Evolutionary conservation across 2,888 invertebrate genomes (phyloP).

Genomic region (Cetonia aurata): DNA sequence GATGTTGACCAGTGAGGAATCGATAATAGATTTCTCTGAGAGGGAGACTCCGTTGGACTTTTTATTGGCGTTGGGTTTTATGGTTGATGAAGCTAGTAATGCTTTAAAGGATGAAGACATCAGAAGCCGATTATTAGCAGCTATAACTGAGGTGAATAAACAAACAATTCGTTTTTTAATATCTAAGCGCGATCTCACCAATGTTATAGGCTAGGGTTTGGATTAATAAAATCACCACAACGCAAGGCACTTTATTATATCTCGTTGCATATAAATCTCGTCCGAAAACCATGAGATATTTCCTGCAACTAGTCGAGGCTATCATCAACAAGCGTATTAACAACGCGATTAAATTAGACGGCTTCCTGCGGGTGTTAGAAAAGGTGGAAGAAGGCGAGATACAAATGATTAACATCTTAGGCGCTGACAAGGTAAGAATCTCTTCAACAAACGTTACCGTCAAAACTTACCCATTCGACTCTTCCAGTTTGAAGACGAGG

Average conservation of each 20-base stretch:
- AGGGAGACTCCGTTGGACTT: conserved; percentile 56
- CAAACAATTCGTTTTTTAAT: too few species aligned
- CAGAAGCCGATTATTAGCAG: conserved; percentile 55
- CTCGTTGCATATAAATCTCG: conserved; percentile 56
- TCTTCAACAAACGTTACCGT: not conserved
- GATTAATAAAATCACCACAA: conserved; percentile 56
- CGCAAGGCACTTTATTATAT: conserved; percentile 57
- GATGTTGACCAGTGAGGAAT: conserved; percentile 50
- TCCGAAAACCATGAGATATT: conserved; percentile 58
- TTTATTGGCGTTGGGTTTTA: conserved; percentile 57
- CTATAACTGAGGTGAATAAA: conserved; percentile 55
- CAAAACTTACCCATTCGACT: not conserved
- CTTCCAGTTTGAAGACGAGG: conserved; percentile 55
- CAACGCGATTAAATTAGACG: conserved; percentile 58
- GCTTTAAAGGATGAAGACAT: conserved; percentile 58
- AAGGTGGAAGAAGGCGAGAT: conserved; percentile 57
- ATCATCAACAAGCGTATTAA: conserved; percentile 58
- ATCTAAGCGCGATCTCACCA: too few species aligned
- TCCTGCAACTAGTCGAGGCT: conserved; percentile 58
- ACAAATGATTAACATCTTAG: conserved; percentile 55
- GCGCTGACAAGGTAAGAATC: conserved; percentile 53
- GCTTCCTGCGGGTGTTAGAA: conserved; percentile 56
- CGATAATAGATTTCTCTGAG: conserved; percentile 57
- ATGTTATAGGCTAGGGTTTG: conserved; percentile 57
- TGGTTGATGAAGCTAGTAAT: conserved; percentile 58